These are phyloP conservation scores for Latheticus oryzae DNA, from an alignment of 2,888 invertebrate genomes.

Conservation along the genomic window DNA sequence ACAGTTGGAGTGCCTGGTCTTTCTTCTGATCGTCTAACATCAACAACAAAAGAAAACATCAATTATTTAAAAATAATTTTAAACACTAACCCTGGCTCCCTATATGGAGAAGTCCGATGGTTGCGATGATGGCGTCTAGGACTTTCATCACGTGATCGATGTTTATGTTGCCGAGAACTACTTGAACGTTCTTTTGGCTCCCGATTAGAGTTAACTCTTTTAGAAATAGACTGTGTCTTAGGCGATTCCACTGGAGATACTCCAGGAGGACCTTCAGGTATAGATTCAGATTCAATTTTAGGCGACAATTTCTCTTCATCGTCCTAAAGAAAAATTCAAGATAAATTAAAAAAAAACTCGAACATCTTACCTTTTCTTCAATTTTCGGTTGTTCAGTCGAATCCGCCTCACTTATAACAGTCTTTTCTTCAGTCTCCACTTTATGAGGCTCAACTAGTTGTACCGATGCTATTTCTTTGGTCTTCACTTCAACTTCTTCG, in stretches of 20 bases:
- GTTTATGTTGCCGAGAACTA: conserved; percentile 20
- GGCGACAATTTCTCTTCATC: conserved; percentile 16
- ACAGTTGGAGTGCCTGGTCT: conserved; percentile 80
- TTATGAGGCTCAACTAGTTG: conserved; percentile 46
- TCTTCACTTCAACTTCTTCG: conserved; percentile 11
- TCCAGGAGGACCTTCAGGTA: conserved; percentile 61
- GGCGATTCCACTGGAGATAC: conserved; percentile 60
- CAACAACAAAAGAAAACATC: conserved; percentile 3
- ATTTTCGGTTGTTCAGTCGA: conserved; percentile 62
- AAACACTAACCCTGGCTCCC: conserved; percentile 50
- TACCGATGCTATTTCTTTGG: not conserved
- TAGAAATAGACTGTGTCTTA: conserved; percentile 49
- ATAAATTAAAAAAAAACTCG: not conserved
- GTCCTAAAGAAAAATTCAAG: not conserved
- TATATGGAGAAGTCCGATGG: conserved; percentile 44
- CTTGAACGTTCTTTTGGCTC: conserved; percentile 17
- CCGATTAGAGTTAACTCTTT: conserved; percentile 37
- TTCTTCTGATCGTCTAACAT: conserved; percentile 66
- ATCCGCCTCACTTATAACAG: conserved; percentile 65
- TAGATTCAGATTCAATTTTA: conserved; percentile 37
- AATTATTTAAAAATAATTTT: conserved; percentile 4
- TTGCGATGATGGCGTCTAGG: conserved; percentile 58
- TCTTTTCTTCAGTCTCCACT: conserved; percentile 56
- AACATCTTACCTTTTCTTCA: conserved; percentile 37
- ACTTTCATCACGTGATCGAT: conserved; percentile 40